Evolutionary conservation across 2,797 vertebrate species (phyloP).

Genomic region (Onychomys leucogaster): DNA sequence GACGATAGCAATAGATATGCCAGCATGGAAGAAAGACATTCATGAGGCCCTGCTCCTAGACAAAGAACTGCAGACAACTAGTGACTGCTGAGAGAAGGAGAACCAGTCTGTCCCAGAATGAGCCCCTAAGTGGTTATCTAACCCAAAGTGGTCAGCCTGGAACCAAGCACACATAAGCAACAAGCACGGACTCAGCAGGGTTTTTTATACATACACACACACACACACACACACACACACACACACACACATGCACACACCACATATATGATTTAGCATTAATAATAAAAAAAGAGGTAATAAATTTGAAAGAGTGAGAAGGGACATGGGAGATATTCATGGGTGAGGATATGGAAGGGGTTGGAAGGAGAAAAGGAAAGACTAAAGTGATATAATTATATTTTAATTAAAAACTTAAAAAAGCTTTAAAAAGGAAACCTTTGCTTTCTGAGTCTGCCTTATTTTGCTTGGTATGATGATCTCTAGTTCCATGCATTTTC

Average conservation of each 20-base stretch:
- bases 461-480: neutral
- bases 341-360: too few relatives aligned
- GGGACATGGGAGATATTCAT: neutral
- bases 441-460: neutral
- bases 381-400: neutral
- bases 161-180: neutral
- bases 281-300: neutral
- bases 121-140: neutral
- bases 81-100: neutral
- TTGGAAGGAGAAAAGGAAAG: neutral
- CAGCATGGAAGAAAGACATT: too few relatives aligned
- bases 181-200: neutral
- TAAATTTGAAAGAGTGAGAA: neutral
- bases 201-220: neutral
- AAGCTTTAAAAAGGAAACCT: neutral
- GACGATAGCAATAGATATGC: neutral
- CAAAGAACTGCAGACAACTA: neutral
- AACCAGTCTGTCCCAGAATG: too few relatives aligned
- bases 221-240: too few relatives aligned
- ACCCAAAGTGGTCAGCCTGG: neutral
- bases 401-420: neutral
- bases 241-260: too few relatives aligned
- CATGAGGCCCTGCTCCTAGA: too few relatives aligned
- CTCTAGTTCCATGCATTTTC: neutral
- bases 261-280: neutral